Percentiles rank a stretch among this genome's conserved stretches.
Evolutionary conservation across 2,113 vertebrate genomes (phyloP).

Genomic region (Halichoerus grypus): DNA sequence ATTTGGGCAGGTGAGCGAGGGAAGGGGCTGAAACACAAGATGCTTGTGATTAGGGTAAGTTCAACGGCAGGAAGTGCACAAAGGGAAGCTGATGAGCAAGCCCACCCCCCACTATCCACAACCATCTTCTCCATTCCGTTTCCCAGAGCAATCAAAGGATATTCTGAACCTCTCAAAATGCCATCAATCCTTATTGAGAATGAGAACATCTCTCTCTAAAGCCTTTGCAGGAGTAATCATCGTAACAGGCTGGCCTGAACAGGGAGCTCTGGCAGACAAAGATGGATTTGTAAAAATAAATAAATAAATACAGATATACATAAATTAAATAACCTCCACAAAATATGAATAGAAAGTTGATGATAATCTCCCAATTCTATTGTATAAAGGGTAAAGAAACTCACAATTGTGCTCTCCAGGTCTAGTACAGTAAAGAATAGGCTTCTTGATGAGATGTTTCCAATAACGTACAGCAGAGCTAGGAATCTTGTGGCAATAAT

Average conservation of each 20-base stretch:
- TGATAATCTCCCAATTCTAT: conserved; percentile 89
- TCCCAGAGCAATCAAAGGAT: conserved; percentile 89
- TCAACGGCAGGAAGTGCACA: conserved; percentile 74
- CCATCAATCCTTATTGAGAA: conserved; percentile 89
- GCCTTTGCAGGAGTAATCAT: conserved; percentile 87
- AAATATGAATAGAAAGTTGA: conserved; percentile 90
- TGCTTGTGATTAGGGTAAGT: conserved; percentile 52
- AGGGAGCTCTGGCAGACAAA: conserved; percentile 85
- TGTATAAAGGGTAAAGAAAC: conserved; percentile 84
- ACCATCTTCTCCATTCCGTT: conserved; percentile 79
- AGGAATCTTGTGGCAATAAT: conserved; percentile 80
- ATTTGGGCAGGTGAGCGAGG: conserved; percentile 41
- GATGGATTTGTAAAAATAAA: conserved; percentile 78
- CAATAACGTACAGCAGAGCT: conserved; percentile 80
- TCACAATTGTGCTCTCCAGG: conserved; percentile 83
- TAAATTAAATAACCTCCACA: conserved; percentile 81
- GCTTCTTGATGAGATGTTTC: conserved; percentile 86
- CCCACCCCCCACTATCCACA: conserved; percentile 69
- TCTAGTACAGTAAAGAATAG: conserved; percentile 85
- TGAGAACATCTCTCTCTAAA: conserved; percentile 86
- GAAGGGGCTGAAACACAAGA: conserved; percentile 70
- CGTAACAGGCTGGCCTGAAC: conserved; percentile 82
- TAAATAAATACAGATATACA: conserved; percentile 70
- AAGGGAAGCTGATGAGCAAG: conserved; percentile 86
- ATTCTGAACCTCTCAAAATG: conserved; percentile 90